phyloP scores from a whole-genome alignment of 1,140 invertebrate genomes.

The Musca vetustissima region DNA sequence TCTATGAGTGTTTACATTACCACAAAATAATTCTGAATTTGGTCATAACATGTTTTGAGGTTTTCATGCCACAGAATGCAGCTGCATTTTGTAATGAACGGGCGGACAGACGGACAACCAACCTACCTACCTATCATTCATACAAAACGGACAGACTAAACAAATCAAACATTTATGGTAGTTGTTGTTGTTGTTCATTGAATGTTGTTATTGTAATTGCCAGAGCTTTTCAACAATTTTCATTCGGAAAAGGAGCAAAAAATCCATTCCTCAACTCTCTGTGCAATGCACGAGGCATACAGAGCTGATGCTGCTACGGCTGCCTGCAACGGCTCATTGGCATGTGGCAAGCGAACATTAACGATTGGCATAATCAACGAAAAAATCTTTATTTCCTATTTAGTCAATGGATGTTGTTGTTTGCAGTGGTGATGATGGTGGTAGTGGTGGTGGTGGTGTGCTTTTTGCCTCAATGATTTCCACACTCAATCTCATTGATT shows the following conservation, averaged over 20 bases:
- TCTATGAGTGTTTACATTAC: not conserved
- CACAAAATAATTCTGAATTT: constrained; percentile 4
- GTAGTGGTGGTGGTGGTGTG: not conserved
- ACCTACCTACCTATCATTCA: not conserved
- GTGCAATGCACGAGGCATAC: no score
- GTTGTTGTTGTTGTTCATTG: no score
- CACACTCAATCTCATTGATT: not conserved
- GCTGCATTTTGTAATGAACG: not conserved
- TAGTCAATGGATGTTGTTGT: not conserved
- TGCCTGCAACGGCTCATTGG: not conserved
- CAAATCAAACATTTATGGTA: no score
- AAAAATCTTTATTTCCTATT: constrained; percentile 14
- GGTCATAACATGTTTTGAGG: constrained; percentile 10
- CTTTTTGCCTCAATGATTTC: not conserved
- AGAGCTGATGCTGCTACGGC: no score
- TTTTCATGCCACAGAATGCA: constrained; percentile 2
- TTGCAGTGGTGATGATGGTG: not conserved
- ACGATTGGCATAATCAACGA: not conserved
- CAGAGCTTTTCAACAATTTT: no score
- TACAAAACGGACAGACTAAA: no score
- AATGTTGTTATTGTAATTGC: no score
- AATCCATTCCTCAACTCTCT: no score
- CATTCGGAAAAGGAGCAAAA: no score
- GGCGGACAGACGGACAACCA: no score
- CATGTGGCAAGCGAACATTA: constrained; percentile 10